A percentile compares a stretch with the other conserved stretches of the same genome.
Evolutionary conservation across 2,888 invertebrate species (phyloP).

Genomic region (Drosophila atripex): DNA sequence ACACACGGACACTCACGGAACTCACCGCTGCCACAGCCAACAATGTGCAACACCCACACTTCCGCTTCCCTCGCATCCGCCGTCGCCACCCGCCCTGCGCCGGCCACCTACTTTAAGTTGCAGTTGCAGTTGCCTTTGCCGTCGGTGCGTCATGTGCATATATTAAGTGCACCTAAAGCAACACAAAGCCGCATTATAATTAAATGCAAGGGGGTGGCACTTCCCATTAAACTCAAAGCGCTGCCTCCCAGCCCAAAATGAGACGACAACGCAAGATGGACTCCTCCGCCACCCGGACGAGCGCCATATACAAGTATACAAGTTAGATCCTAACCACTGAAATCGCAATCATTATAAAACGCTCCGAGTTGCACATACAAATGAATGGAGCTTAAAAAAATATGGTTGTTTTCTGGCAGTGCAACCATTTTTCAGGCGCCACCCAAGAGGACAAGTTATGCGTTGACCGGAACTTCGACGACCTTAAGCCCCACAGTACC

Average conservation of each 20-base stretch:
- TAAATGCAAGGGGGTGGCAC: conserved; percentile 3
- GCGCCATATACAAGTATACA: background rate
- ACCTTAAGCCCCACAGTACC: conserved; percentile 22
- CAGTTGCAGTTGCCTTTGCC: conserved; percentile 59
- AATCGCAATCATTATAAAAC: conserved; percentile 1
- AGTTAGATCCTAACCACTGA: background rate
- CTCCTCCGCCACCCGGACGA: background rate
- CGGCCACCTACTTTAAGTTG: conserved; percentile 46
- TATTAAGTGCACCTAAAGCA: conserved; percentile 53
- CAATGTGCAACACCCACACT: conserved; percentile 77
- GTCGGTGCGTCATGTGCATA: conserved; percentile 67
- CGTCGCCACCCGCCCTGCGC: conserved; percentile 66
- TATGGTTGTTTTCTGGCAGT: conserved; percentile 23
- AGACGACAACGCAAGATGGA: background rate
- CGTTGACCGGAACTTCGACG: conserved; percentile 52
- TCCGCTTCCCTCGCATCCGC: conserved; percentile 76
- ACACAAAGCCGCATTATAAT: conserved; percentile 48
- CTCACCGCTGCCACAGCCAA: conserved; percentile 37
- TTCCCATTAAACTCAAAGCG: background rate
- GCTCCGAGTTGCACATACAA: background rate
- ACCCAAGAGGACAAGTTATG: conserved; percentile 29
- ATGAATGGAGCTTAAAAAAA: conserved; percentile 48
- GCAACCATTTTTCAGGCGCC: conserved; percentile 24
- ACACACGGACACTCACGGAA: background rate
- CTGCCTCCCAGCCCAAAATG: background rate